Base-by-base conservation (phyloP, 2,888 invertebrate genomes). In the Panopea generosa region DNA sequence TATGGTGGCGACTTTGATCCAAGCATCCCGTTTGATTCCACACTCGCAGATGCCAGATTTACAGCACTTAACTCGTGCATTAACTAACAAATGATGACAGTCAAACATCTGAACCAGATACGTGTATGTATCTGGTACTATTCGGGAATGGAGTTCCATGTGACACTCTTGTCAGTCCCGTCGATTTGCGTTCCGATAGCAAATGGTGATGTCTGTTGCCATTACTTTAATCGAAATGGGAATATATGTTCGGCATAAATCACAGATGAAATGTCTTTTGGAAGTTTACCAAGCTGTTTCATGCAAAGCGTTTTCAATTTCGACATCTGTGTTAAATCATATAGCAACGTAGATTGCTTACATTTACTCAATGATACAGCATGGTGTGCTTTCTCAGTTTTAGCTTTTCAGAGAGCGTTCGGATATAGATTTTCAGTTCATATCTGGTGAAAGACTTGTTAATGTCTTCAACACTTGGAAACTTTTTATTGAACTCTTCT, bases 71-170 rank as follows among this genome's bases (percentile, higher is more conserved):
- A 27, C 53, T 9, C 63, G 24, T 24, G 50, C 47, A 59, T 62
- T 61, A 2, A 47, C 47, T 14, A 62, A 33, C 24, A 67, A 20
- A 22, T 74, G 73, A 18, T 74, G 62, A 27, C 27, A 29, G 33
- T 69, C 69, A 11, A 65, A 22, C 18, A 69, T 22, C 14, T 20
- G 2, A 45, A 69, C 68, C 18, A 63, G 14, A 40, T 45, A 55
- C 1, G 29, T 20, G 11, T 38, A 57, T 40, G 43, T 56, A 16
- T 49, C 27, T 24, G n/a, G 22, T 16, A 14, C 24, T 63, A 63
- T 29, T 68, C 68, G n/a, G 68, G 74, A 33, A 49, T 68, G 2
- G 59, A 68, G 47, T 67, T 68, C 68, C 74, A 68, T 11, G 11
- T 43, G 2, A 69, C 16, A 38, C 33, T 9, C 14, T 40, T 29